phyloP scores from a whole-genome alignment of 2,888 invertebrate species.

The Parnassius smintheus region DNA sequence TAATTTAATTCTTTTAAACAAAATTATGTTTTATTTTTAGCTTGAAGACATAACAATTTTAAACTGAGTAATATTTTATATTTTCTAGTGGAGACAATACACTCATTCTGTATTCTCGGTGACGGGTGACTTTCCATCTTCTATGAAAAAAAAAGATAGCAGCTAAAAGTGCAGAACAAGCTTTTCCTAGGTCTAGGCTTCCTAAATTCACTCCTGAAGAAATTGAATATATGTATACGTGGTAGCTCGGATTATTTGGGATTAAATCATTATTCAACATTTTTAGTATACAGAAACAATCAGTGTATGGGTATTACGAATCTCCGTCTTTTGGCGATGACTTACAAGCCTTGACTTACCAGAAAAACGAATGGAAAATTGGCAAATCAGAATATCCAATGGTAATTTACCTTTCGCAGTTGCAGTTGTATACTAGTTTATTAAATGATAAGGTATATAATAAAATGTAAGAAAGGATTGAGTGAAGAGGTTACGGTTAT shows the following conservation, averaged over 20 bases:
- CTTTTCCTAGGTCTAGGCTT: conserved; percentile 24
- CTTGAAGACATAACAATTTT: too few relatives aligned
- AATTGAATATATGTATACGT: conserved; percentile 58
- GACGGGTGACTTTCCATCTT: conserved; percentile 26
- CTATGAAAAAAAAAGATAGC: conserved; percentile 22
- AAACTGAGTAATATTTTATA: background rate
- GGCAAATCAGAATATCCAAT: conserved; percentile 36
- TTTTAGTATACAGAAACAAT: conserved; percentile 45
- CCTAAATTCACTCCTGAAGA: conserved; percentile 24
- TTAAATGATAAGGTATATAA: too few relatives aligned
- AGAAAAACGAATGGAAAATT: conserved; percentile 37
- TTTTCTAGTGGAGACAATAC: conserved; percentile 15
- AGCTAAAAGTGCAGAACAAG: conserved; percentile 24
- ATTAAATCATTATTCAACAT: conserved; percentile 82
- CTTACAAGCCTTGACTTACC: conserved; percentile 31
- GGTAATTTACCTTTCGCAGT: conserved; percentile 25
- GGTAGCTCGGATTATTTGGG: conserved; percentile 85
- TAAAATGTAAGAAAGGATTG: too few relatives aligned
- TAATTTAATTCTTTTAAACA: too few relatives aligned
- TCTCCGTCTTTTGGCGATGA: conserved; percentile 44
- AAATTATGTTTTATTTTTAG: too few relatives aligned
- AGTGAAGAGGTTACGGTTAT: too few relatives aligned
- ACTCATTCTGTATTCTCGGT: conserved; percentile 26
- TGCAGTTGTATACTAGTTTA: too few relatives aligned
- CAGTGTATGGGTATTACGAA: conserved; percentile 31